phyloP scores from a whole-genome alignment of 2,797 vertebrate genomes.

The Hybognathus amarus region DNA sequence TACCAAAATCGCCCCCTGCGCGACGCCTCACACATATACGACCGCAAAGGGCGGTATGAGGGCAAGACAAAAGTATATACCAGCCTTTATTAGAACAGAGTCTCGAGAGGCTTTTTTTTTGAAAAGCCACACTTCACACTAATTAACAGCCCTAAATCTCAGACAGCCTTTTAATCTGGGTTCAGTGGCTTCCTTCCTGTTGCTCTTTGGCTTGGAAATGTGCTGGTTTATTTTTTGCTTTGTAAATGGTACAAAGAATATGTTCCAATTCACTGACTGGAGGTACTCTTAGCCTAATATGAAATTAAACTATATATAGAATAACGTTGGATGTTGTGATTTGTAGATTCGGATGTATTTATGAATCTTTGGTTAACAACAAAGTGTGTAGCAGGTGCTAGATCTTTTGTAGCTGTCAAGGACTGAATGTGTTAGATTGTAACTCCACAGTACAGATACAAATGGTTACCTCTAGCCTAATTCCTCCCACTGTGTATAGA shows the following conservation, averaged over 20 bases:
- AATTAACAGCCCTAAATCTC: conserved; percentile 67
- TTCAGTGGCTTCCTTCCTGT: conserved; percentile 62
- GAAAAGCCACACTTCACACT: conserved; percentile 55
- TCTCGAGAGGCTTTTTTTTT: conserved; percentile 51
- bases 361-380: conserved; percentile 14
- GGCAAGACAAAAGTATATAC: conserved; percentile 61
- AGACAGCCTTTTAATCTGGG: conserved; percentile 61
- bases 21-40: neutral
- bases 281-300: neutral
- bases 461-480: conserved; percentile 12
- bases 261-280: conserved; percentile 46
- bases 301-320: neutral
- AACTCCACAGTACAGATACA: neutral
- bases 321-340: neutral
- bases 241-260: conserved; percentile 58
- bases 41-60: conserved; percentile 27
- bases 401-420: neutral
- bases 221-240: conserved; percentile 62
- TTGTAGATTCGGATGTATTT: neutral
- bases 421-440: conserved; percentile 31
- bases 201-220: conserved; percentile 60
- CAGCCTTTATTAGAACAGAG: conserved; percentile 61
- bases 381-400: neutral
- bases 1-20: conserved; percentile 2
- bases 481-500: neutral